Evolutionary conservation across 2,888 invertebrate genomes (phyloP).

Genomic region (Parasteatoda lunata): DNA sequence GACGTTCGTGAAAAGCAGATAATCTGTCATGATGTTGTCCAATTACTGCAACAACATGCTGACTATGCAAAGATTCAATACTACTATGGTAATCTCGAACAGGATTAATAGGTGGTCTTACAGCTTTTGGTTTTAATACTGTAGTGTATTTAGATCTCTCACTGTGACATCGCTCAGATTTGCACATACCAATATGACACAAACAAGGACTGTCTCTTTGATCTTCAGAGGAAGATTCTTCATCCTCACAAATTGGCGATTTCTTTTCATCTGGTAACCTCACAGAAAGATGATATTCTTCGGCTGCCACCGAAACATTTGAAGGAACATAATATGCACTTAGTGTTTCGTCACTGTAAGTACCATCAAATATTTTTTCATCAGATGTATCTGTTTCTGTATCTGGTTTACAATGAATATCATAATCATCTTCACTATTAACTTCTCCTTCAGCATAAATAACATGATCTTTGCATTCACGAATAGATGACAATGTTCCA

Average conservation of each 20-base stretch:
- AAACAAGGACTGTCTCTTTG: conserved; percentile 56
- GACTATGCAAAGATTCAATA: conserved; percentile 66
- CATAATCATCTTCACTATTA: conserved; percentile 61
- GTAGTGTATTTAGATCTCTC: conserved; percentile 68
- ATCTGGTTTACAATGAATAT: conserved; percentile 56
- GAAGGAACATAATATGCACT: conserved; percentile 69
- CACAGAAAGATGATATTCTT: conserved; percentile 61
- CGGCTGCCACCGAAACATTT: conserved; percentile 62
- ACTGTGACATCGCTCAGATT: conserved; percentile 62
- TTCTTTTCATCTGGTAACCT: conserved; percentile 53
- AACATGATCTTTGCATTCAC: conserved; percentile 62
- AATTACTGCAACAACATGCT: conserved; percentile 64
- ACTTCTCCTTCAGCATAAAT: conserved; percentile 62
- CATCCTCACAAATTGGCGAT: conserved; percentile 35
- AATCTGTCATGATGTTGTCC: conserved; percentile 67
- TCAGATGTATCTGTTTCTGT: conserved; percentile 66
- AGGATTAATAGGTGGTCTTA: conserved; percentile 63
- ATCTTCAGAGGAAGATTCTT: conserved; percentile 53
- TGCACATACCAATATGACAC: conserved; percentile 63
- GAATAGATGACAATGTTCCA: conserved; percentile 55
- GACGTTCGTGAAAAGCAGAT: conserved; percentile 68
- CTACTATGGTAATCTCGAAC: conserved; percentile 66
- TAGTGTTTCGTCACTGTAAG: conserved; percentile 65
- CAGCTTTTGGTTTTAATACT: conserved; percentile 70
- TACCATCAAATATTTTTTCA: conserved; percentile 63